phyloP scores from a whole-genome alignment of 2,888 invertebrate genomes.

The Prenolepis imparis region DNA sequence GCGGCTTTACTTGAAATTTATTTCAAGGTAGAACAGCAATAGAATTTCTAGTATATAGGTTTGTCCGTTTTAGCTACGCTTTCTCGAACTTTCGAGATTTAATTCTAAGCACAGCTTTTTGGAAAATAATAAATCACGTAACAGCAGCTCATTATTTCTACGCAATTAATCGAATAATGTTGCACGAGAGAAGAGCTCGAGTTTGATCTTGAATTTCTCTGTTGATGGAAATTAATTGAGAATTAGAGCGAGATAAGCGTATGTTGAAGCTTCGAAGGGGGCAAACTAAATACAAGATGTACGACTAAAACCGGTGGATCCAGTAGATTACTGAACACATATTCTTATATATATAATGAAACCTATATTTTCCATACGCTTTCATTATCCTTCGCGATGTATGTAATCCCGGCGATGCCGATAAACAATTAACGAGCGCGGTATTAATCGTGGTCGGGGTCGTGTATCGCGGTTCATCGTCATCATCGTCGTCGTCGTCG shows the following conservation, averaged over 20 bases:
- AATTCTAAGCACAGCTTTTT: neutral
- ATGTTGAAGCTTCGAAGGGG: neutral
- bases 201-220: neutral
- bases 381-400: constrained; percentile 28
- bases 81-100: neutral
- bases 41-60: neutral
- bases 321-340: neutral
- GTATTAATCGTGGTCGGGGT: constrained; percentile 39
- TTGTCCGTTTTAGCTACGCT: neutral
- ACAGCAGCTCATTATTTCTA: neutral
- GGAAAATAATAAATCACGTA: neutral
- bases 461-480: constrained; percentile 1
- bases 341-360: neutral
- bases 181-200: neutral
- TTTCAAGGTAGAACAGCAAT: neutral
- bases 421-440: constrained; percentile 50
- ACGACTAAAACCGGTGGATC: neutral
- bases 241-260: neutral
- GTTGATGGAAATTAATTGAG: constrained; percentile 27
- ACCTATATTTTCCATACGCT: constrained; percentile 8
- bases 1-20: neutral
- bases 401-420: constrained; percentile 45
- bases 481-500: too few relatives aligned
- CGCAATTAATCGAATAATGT: constrained; percentile 1
- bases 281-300: neutral